Conservation (phyloP, 1,140 invertebrate species). For the Drosophila seguyi region DNA sequence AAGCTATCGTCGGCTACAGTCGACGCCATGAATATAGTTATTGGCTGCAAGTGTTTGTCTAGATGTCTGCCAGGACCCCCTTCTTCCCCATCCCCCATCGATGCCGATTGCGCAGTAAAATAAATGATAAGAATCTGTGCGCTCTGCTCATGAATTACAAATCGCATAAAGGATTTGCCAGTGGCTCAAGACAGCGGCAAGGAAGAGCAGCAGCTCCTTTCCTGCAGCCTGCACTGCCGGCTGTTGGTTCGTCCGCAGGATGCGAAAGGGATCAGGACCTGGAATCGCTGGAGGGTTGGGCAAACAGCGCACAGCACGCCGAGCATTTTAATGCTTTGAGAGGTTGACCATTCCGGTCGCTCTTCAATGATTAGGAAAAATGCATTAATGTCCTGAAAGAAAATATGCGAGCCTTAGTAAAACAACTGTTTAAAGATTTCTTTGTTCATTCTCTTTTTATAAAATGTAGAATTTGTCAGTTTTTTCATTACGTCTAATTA, state of each 20-base stretch:
- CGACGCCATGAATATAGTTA: conserved; percentile 78
- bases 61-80: conserved; percentile 22
- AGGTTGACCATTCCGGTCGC: conserved; percentile 22
- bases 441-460: conserved; percentile 47
- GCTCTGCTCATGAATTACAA: conserved; percentile 82
- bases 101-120: conserved; percentile 75
- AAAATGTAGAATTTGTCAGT: conserved; percentile 80
- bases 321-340: conserved; percentile 55
- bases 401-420: conserved; percentile 17
- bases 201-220: conserved; percentile 7
- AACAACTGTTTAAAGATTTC: conserved; percentile 11
- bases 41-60: conserved; percentile 60
- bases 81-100: conserved; percentile 6
- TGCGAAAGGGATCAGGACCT: conserved; percentile 22
- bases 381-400: conserved; percentile 43
- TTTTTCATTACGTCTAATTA: conserved; percentile 63
- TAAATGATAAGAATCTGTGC: conserved; percentile 83
- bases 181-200: conserved; percentile 49
- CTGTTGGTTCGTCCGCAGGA: conserved; percentile 39
- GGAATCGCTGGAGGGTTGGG: background rate
- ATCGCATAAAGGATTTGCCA: conserved; percentile 83
- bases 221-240: conserved; percentile 35
- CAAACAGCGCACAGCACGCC: conserved; percentile 41
- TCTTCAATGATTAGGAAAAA: conserved; percentile 37
- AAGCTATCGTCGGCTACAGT: conserved; percentile 62